Conservation (phyloP, 2,888 invertebrate species). For the Junonia oenone region DNA sequence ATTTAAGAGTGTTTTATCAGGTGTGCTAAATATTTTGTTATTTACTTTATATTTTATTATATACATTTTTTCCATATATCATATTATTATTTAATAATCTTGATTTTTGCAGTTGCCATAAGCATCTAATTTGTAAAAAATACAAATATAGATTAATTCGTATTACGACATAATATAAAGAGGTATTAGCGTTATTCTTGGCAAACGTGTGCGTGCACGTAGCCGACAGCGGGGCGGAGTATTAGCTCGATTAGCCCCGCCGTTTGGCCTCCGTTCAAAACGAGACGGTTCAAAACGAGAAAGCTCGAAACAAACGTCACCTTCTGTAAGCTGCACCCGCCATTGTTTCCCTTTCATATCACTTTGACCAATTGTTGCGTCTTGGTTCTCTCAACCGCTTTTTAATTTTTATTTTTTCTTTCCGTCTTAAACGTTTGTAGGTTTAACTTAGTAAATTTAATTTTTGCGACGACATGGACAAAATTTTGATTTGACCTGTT, state of each 20-base stretch:
- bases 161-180: slow-evolving; percentile 1
- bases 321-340: slow-evolving; percentile 40
- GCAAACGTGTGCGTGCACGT: slow-evolving; percentile 24
- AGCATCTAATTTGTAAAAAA: too few relatives aligned
- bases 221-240: slow-evolving; percentile 32
- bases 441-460: not conserved
- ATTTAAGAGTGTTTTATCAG: too few relatives aligned
- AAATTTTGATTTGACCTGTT: too few relatives aligned
- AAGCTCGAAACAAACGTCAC: slow-evolving; percentile 45
- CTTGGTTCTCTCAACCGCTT: slow-evolving; percentile 38
- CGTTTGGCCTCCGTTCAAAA: slow-evolving; percentile 58
- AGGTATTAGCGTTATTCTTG: slow-evolving; percentile 20
- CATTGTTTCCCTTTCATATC: slow-evolving; percentile 44
- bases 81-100: too few relatives aligned
- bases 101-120: not conserved
- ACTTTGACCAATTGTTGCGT: slow-evolving; percentile 58
- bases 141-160: not conserved
- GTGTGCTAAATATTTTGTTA: too few relatives aligned
- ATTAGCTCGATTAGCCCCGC: slow-evolving; percentile 50
- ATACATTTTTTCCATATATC: too few relatives aligned
- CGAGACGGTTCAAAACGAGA: slow-evolving; percentile 44
- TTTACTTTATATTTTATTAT: not conserved
- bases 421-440: not conserved
- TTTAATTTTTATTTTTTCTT: slow-evolving; percentile 7
- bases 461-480: not conserved